These are phyloP conservation scores for Syrphus vitripennis DNA, from an alignment of 2,888 invertebrate species.

Conservation along the genomic window DNA sequence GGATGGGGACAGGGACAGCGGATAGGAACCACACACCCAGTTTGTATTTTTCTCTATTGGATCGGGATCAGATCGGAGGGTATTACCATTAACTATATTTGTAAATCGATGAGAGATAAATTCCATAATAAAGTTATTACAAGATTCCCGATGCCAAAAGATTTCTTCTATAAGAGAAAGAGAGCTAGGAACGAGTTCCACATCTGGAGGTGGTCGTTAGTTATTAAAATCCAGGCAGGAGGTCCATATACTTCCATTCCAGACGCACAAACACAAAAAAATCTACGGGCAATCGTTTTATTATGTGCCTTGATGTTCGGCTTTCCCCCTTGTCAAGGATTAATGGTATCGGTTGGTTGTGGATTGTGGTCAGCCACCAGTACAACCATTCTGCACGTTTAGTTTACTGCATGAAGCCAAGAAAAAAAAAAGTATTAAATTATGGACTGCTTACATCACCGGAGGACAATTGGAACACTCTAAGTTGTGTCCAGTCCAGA, in stretches of 20 bases:
- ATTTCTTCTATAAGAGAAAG: conserved; percentile 9
- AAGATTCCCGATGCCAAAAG: conserved; percentile 22
- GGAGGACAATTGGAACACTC: conserved; percentile 55
- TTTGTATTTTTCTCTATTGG: background rate
- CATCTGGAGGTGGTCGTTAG: conserved; percentile 59
- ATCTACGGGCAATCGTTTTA: conserved; percentile 47
- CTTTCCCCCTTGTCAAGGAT: conserved; percentile 48
- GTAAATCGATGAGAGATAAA: conserved; percentile 44
- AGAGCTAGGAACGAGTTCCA: conserved; percentile 56
- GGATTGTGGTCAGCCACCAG: background rate
- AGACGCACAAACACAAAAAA: conserved; percentile 24
- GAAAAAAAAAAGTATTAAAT: conserved; percentile 31
- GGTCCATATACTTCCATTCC: conserved; percentile 51
- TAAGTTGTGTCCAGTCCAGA: background rate
- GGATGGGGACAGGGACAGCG: too few relatives aligned
- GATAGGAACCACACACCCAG: conserved; percentile 48
- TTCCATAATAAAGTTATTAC: conserved; percentile 69
- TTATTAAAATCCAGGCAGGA: conserved; percentile 71
- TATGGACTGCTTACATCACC: conserved; percentile 64
- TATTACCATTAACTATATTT: conserved; percentile 43
- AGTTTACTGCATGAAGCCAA: background rate
- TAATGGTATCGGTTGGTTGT: conserved; percentile 29
- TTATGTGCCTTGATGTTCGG: conserved; percentile 52
- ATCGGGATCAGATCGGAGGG: background rate
- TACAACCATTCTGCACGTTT: conserved; percentile 13